These are phyloP conservation scores for Lepidochitona cinerea DNA, from an alignment of 2,888 invertebrate species.

Conservation along the genomic window DNA sequence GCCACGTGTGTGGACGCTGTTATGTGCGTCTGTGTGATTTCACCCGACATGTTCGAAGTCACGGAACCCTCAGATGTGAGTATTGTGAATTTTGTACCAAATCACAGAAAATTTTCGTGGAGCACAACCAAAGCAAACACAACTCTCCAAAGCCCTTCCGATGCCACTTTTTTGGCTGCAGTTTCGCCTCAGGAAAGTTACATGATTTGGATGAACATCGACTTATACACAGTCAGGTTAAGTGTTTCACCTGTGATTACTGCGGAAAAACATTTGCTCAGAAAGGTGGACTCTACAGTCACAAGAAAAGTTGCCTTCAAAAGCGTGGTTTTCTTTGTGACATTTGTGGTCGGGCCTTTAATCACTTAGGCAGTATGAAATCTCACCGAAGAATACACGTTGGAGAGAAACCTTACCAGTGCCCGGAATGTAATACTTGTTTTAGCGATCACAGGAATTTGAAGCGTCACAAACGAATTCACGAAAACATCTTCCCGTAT, in stretches of 20 bases:
- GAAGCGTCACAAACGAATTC: conserved; percentile 50
- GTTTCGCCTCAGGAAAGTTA: conserved; percentile 37
- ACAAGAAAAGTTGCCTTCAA: conserved; percentile 43
- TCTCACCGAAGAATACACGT: conserved; percentile 41
- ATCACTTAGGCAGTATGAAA: conserved; percentile 42
- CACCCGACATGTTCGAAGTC: conserved; percentile 42
- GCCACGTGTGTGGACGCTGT: conserved; percentile 39
- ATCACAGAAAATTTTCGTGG: conserved; percentile 33
- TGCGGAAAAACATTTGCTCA: conserved; percentile 50
- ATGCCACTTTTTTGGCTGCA: conserved; percentile 42
- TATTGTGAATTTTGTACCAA: conserved; percentile 35
- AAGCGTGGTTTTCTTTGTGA: conserved; percentile 47
- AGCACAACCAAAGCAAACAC: conserved; percentile 37
- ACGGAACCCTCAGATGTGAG: conserved; percentile 36
- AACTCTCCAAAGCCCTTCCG: conserved; percentile 39
- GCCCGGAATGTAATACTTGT: conserved; percentile 40
- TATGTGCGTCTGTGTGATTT: conserved; percentile 41
- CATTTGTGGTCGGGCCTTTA: conserved; percentile 49
- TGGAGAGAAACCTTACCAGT: conserved; percentile 49
- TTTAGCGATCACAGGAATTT: conserved; percentile 56
- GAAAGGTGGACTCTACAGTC: conserved; percentile 37
- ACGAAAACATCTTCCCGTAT: conserved; percentile 43
- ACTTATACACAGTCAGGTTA: conserved; percentile 43
- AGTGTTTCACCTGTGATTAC: conserved; percentile 40
- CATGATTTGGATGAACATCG: conserved; percentile 43